Base-by-base conservation (phyloP, 2,888 invertebrate genomes). In the Mesopsocus fuscifrons region DNA sequence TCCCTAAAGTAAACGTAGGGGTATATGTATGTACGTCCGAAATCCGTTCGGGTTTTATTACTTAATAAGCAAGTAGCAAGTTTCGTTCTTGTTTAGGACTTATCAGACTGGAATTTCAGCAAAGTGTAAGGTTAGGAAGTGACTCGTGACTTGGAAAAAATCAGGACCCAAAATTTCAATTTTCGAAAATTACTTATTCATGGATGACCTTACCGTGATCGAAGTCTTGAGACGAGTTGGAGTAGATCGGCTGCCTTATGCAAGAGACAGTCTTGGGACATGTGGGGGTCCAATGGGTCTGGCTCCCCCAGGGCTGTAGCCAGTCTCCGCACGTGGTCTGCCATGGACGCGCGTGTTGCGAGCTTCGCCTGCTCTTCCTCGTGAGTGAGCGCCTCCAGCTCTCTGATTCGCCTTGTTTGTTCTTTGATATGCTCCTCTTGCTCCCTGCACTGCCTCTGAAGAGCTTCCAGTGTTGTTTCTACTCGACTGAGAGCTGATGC, bases 371-470 rank as follows among this genome's bases (percentile, higher is more conserved):
- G 73, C 53, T 81, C 78, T 57, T 83, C 82, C 47, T 70, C 71
- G 47, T 71, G 69, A 44, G 80, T 69, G 48, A 76, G 79, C 41
- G 77, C 57, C 58, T 85, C 84, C 31, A 83, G 61, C 46, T 72
- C 70, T 34, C 81, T 69, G 35, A 80, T 63, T 57, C 79, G 81
- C 53, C 76, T 74, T 52, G 82, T 76, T 42, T 81, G 61, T 49
- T 85, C 84, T 51, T 80, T 78, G 33, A 72, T 69, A 55, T 77
- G 76, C 41, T 85, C 84, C 55, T 82, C 83, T 51, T 76, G 71
- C 50, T 69, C 69, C 18, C 75, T 72, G 48, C 72, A 72, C 52
- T 80, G 85, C 46, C 83, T 69, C 52, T 82, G 79, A 41, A 82
- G 60, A 0, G 79, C 75, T 55, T 81, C 77, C 34, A 82, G 64